These are phyloP conservation scores for Cylindroiulus punctatus DNA, from an alignment of 2,888 invertebrate genomes.

Conservation along the genomic window DNA sequence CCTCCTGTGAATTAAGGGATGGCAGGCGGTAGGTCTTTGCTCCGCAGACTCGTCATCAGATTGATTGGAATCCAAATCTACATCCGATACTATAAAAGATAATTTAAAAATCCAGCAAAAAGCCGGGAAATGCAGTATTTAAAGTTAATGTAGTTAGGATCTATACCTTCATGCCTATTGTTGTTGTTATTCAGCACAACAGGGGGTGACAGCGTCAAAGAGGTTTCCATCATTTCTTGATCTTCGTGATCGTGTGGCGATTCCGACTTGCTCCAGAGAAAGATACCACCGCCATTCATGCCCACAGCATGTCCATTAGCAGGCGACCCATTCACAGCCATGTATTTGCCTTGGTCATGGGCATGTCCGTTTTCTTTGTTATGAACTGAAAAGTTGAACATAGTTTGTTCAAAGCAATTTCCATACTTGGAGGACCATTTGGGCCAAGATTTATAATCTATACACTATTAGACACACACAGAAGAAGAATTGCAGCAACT, in stretches of 20 bases:
- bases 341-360: slow-evolving; percentile 49
- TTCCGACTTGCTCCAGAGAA: slow-evolving; percentile 14
- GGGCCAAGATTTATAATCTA: too few relatives aligned
- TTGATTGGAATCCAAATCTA: not conserved
- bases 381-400: slow-evolving; percentile 13
- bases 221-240: slow-evolving; percentile 40
- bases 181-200: slow-evolving; percentile 38
- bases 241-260: not conserved
- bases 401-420: too few relatives aligned
- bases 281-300: slow-evolving; percentile 30
- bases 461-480: too few relatives aligned
- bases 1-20: not conserved
- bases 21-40: slow-evolving; percentile 7
- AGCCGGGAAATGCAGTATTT: not conserved
- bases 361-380: slow-evolving; percentile 51
- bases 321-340: slow-evolving; percentile 45
- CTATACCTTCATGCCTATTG: not conserved
- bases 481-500: not conserved
- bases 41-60: slow-evolving; percentile 27
- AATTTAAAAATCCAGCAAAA: not conserved
- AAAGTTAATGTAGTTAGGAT: not conserved
- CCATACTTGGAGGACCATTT: too few relatives aligned
- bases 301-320: slow-evolving; percentile 43
- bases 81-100: not conserved
- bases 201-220: not conserved